Conservation (phyloP, 2,888 invertebrate species). For the Petrolisthes cinctipes region DNA sequence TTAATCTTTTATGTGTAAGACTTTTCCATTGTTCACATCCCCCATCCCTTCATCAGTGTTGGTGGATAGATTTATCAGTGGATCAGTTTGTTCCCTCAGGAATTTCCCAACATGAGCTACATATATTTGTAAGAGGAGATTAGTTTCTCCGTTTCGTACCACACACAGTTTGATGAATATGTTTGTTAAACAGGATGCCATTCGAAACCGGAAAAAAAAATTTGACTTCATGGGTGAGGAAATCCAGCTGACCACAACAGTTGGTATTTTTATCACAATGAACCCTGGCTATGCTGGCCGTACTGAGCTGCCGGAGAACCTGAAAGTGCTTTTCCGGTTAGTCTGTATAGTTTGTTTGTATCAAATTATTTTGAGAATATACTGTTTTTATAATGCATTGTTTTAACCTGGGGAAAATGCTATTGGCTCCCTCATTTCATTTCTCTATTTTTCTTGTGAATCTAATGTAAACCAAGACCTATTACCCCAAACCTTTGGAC, state of each 20-base stretch:
- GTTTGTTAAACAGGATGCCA: slow-evolving; percentile 77
- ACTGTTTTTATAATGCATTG: too few relatives aligned
- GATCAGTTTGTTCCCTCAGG: too few relatives aligned
- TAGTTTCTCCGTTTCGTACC: too few relatives aligned
- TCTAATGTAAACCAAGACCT: too few relatives aligned
- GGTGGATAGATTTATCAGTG: background rate
- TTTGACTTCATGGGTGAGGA: slow-evolving; percentile 97
- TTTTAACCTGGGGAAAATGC: too few relatives aligned
- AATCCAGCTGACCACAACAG: slow-evolving; percentile 85
- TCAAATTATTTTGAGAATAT: too few relatives aligned
- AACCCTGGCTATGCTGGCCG: slow-evolving; percentile 97
- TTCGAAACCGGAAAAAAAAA: slow-evolving; percentile 86
- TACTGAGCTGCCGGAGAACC: slow-evolving; percentile 86
- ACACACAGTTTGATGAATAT: background rate
- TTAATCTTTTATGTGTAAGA: background rate
- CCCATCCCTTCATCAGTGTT: background rate
- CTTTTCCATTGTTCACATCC: background rate
- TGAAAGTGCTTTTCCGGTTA: slow-evolving; percentile 74
- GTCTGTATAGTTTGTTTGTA: background rate
- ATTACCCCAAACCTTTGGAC: too few relatives aligned
- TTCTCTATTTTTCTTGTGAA: too few relatives aligned
- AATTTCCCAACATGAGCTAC: too few relatives aligned
- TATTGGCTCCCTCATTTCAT: too few relatives aligned
- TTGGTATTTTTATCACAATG: slow-evolving; percentile 98
- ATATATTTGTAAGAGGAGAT: too few relatives aligned